Evolutionary conservation across 2,888 invertebrate genomes (phyloP), one percentile per base, ranked within the genome.

Genomic region (Elaeidobius kamerunicus): DNA sequence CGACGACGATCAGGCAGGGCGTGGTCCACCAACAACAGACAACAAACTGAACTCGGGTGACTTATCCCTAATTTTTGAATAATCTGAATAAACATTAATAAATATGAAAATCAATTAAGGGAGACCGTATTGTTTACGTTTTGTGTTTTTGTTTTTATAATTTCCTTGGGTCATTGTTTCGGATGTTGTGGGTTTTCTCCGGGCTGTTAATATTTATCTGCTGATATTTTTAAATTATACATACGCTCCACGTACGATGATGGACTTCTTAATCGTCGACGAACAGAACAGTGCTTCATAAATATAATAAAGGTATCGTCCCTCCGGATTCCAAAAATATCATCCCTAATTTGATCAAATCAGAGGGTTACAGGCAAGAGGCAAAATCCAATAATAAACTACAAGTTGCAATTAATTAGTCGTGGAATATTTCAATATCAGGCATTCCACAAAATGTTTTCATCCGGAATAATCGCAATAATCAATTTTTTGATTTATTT

Each of bases 311-410:
- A n/a, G n/a, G n/a, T n/a, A n/a, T n/a, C n/a, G n/a, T n/a, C n/a
- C n/a, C n/a, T n/a, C n/a, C n/a, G n/a, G n/a, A n/a, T n/a, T n/a
- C n/a, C n/a, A n/a, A n/a, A n/a, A n/a, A n/a, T n/a, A n/a, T n/a
- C n/a, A n/a, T n/a, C n/a, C n/a, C n/a, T n/a, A n/a, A n/a, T n/a
- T n/a, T n/a, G n/a, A n/a, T n/a, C n/a, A n/a, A n/a, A n/a, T n/a
- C n/a, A n/a, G n/a, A n/a, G n/a, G n/a, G n/a, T n/a, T n/a, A n/a
- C n/a, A n/a, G n/a, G n/a, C n/a, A n/a, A 7, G 50, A 56, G 61
- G 60, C 62, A 66, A 67, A 70, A 70, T 69, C 69, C 69, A 70
- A 70, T 70, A 70, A 70, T 69, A 68, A 69, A 69, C 68, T 63
- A 62, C 57, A 66, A 69, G 68, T 69, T 65, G 66, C 66, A 67